Percentiles rank a stretch among this genome's conserved stretches.
Evolutionary conservation across 2,113 vertebrate species (phyloP).

Genomic region (Calyptomena viridis): DNA sequence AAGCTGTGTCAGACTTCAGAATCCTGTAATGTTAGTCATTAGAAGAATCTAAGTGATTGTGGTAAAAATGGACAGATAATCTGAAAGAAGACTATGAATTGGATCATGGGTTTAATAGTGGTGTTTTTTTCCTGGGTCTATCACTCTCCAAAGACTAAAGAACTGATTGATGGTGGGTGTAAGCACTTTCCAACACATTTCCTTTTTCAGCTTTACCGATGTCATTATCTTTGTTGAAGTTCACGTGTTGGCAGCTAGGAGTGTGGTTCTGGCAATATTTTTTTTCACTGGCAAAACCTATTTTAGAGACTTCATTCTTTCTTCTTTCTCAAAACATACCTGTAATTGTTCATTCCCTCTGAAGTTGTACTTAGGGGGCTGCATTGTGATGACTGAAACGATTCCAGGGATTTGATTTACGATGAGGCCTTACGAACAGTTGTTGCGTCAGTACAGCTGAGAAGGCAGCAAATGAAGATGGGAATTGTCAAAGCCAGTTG

Average conservation of each 20-base stretch:
- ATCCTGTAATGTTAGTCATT: neutral
- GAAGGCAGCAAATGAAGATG: neutral
- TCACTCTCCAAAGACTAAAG: neutral
- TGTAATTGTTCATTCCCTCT: neutral
- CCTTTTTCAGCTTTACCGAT: neutral
- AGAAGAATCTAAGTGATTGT: neutral
- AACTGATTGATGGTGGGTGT: neutral
- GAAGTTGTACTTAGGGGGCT: neutral
- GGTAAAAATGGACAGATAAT: neutral
- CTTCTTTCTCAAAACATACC: neutral
- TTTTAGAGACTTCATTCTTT: neutral
- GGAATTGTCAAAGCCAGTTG: neutral
- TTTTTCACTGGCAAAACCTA: neutral
- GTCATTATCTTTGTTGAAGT: neutral
- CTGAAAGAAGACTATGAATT: neutral
- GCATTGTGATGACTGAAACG: neutral
- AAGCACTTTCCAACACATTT: neutral
- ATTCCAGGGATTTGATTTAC: neutral
- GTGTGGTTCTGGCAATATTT: neutral
- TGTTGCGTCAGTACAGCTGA: neutral
- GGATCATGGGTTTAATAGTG: neutral
- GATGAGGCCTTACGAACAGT: neutral
- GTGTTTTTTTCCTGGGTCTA: accelerated
- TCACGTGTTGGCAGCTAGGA: neutral
- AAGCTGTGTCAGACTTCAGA: neutral